Percentiles rank a stretch among this genome's conserved stretches.
Evolutionary conservation across 2,113 vertebrate genomes (phyloP).

Genomic region (Mandrillus leucophaeus): DNA sequence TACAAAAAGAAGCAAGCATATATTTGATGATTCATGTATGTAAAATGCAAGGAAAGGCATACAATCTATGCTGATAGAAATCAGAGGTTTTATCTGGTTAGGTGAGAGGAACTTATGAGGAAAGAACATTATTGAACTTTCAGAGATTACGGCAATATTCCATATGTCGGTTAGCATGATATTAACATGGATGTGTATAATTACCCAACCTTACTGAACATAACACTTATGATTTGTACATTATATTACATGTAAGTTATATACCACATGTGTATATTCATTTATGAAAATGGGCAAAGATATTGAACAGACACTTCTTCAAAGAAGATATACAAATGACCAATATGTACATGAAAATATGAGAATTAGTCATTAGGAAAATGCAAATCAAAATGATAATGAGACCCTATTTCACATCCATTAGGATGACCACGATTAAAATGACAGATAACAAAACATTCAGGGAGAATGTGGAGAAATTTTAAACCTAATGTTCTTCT

Average conservation of each 20-base stretch:
- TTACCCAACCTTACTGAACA: background rate
- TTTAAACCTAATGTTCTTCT: background rate
- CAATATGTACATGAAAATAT: background rate
- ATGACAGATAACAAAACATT: background rate
- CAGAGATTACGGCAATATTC: background rate
- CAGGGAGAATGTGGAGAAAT: background rate
- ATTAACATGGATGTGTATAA: background rate
- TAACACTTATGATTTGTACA: background rate
- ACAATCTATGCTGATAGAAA: background rate
- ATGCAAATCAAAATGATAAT: background rate
- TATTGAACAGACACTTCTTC: background rate
- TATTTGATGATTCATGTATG: background rate
- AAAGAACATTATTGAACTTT: background rate
- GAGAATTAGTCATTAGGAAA: background rate
- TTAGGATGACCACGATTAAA: background rate
- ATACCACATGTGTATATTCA: background rate
- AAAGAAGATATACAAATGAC: background rate
- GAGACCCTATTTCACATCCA: background rate
- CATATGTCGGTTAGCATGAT: background rate
- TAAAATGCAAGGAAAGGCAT: background rate
- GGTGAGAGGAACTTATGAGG: background rate
- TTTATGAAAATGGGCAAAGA: background rate
- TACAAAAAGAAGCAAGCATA: background rate
- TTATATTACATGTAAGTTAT: background rate
- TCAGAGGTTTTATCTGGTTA: background rate